Conservation (phyloP, 1,140 invertebrate species). For the Bombus impatiens region DNA sequence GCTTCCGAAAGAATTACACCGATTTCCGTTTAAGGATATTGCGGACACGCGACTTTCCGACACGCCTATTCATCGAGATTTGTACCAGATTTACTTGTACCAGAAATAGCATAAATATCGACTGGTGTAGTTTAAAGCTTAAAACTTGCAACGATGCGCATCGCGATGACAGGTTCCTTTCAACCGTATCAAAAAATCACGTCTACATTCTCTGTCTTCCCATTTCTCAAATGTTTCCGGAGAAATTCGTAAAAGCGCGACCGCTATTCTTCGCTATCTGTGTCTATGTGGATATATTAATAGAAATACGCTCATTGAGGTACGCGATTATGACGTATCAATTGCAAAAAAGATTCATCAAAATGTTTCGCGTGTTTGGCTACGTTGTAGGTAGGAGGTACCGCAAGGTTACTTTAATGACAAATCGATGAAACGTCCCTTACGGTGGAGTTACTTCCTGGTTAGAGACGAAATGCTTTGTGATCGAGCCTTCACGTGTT, state of each 20-base stretch:
- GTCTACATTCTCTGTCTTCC: background rate
- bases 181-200: background rate
- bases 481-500: background rate
- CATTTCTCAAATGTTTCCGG: background rate
- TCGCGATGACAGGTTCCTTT: background rate
- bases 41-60: constrained; percentile 48
- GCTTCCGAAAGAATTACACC: constrained; percentile 28
- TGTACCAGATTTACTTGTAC: background rate
- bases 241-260: background rate
- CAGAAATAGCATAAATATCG: background rate
- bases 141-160: background rate
- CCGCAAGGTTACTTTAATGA: constrained; percentile 57
- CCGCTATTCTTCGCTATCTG: background rate
- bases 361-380: constrained; percentile 50
- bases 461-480: constrained; percentile 32
- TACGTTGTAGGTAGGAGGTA: constrained; percentile 43
- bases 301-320: constrained; percentile 11
- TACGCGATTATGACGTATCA: constrained; percentile 15
- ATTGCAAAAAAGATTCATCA: constrained; percentile 17
- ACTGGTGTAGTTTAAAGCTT: background rate
- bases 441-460: constrained; percentile 32
- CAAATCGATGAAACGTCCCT: constrained; percentile 67
- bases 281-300: background rate
- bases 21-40: constrained; percentile 41
- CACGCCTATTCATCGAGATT: background rate